These are phyloP conservation scores for Pheosia tremula DNA, from an alignment of 2,888 invertebrate genomes.

Conservation along the genomic window DNA sequence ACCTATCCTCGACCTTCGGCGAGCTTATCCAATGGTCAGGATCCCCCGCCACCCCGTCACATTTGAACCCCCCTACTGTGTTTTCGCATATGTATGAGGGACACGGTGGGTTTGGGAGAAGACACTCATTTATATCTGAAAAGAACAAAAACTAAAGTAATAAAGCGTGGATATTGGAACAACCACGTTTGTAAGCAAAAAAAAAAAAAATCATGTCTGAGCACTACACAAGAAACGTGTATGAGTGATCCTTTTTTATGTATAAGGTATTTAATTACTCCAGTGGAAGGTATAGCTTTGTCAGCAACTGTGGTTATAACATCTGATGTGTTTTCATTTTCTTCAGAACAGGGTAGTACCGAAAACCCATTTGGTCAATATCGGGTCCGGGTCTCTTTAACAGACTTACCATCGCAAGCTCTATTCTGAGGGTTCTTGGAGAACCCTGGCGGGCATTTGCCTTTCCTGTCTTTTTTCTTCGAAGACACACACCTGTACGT, in stretches of 20 bases:
- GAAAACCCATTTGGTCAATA: too few species aligned
- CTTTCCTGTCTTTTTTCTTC: constrained; percentile 50
- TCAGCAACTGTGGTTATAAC: too few species aligned
- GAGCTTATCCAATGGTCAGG: constrained; percentile 53
- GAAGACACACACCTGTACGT: constrained; percentile 85
- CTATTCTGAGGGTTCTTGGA: constrained; percentile 75
- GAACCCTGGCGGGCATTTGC: constrained; percentile 82
- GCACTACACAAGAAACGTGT: too few species aligned
- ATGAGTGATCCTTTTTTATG: too few species aligned
- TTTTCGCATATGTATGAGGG: constrained; percentile 72
- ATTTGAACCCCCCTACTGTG: constrained; percentile 77
- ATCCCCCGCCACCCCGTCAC: constrained; percentile 68
- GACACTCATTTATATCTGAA: constrained; percentile 94
- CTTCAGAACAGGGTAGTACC: too few species aligned
- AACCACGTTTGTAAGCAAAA: too few species aligned
- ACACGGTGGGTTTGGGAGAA: constrained; percentile 69
- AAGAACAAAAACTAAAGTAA: background rate
- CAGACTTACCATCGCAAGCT: constrained; percentile 78
- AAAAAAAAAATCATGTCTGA: background rate
- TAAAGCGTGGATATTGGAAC: too few species aligned
- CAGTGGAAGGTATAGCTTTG: too few species aligned
- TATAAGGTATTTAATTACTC: too few species aligned
- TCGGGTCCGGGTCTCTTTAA: too few species aligned
- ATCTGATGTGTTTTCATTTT: too few species aligned
- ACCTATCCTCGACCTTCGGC: constrained; percentile 61